phyloP scores from a whole-genome alignment of 2,797 vertebrate genomes.

The Acropternis orthonyx region DNA sequence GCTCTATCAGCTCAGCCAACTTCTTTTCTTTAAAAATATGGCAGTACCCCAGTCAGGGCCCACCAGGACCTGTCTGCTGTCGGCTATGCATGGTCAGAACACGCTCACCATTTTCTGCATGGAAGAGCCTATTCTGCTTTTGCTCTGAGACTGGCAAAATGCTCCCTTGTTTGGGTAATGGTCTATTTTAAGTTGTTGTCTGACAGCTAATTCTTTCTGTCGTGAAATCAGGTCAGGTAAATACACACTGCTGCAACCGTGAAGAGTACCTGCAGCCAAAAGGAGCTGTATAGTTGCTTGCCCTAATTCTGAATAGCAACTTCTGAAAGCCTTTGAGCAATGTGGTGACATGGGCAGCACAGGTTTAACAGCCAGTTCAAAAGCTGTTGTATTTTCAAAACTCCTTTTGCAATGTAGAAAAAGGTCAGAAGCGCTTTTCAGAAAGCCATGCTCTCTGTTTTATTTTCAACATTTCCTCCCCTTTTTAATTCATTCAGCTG shows the following conservation, averaged over 20 bases:
- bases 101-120: neutral
- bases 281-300: constrained; percentile 23
- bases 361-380: constrained; percentile 69
- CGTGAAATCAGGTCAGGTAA: constrained; percentile 82
- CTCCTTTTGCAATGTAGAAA: constrained; percentile 71
- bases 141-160: neutral
- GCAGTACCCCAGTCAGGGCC: constrained; percentile 77
- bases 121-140: neutral
- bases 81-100: neutral
- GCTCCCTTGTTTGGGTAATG: neutral
- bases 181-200: constrained; percentile 49
- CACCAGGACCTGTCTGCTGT: constrained; percentile 4
- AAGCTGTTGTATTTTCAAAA: constrained; percentile 78
- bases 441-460: constrained; percentile 54
- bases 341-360: neutral
- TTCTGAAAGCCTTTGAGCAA: constrained; percentile 44
- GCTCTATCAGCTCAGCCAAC: constrained; percentile 73
- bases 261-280: constrained; percentile 53
- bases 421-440: constrained; percentile 75
- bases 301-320: constrained; percentile 21
- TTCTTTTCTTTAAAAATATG: constrained; percentile 81
- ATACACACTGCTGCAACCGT: constrained; percentile 69
- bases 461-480: neutral
- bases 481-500: constrained; percentile 43
- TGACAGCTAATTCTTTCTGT: constrained; percentile 60